phyloP scores from a whole-genome alignment of 1,140 invertebrate genomes.

The Sarcophaga peregrina region DNA sequence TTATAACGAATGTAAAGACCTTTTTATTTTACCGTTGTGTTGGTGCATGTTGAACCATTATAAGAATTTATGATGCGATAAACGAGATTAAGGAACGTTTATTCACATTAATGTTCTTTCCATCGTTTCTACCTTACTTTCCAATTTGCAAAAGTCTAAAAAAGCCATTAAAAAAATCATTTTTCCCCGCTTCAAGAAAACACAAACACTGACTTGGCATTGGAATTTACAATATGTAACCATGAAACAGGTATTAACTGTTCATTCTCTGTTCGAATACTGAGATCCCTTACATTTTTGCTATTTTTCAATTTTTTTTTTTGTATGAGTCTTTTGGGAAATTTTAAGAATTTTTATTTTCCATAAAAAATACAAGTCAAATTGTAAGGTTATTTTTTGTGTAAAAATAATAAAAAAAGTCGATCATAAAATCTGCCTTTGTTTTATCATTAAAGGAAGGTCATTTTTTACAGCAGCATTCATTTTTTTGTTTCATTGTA shows the following conservation, averaged over 20 bases:
- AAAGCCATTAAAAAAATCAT: constrained; percentile 52
- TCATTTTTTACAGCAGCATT: not conserved
- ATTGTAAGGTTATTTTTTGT: constrained; percentile 17
- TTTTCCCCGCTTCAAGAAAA: not conserved
- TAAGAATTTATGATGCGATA: constrained; percentile 58
- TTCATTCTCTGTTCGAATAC: not conserved
- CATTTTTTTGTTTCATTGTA: no score
- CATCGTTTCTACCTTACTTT: not conserved
- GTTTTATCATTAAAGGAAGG: constrained; percentile 17
- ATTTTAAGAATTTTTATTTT: constrained; percentile 52
- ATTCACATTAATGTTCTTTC: constrained; percentile 39
- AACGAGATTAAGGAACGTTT: constrained; percentile 60
- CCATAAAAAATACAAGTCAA: constrained; percentile 15
- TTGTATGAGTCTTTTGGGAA: constrained; percentile 60
- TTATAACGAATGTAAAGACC: constrained; percentile 55
- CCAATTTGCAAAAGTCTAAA: constrained; percentile 13
- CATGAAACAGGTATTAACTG: constrained; percentile 42
- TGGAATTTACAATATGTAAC: constrained; percentile 30
- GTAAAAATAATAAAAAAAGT: not conserved
- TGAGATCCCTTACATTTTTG: constrained; percentile 45
- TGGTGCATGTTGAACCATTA: constrained; percentile 46
- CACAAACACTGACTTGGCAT: constrained; percentile 32
- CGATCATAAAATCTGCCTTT: not conserved
- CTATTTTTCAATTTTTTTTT: constrained; percentile 55
- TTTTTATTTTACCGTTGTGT: not conserved